Conservation (phyloP, 2,888 invertebrate genomes). For the Phalera bucephala region DNA sequence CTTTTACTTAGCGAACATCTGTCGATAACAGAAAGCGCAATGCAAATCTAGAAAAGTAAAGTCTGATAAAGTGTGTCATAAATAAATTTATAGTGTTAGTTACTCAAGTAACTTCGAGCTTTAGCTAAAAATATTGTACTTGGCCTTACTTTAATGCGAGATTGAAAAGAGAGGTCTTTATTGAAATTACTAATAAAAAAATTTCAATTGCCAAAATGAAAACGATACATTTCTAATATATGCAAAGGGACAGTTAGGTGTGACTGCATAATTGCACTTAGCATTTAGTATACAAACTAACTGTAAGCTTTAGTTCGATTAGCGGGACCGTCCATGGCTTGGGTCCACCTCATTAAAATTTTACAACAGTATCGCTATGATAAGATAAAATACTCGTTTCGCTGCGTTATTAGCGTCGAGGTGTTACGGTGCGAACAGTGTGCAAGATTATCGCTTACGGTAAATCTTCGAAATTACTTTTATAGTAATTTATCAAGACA, state of each 20-base stretch:
- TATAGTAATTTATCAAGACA: neutral
- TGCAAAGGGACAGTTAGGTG: conserved; percentile 1
- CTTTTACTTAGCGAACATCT: too few species aligned
- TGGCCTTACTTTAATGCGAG: too few species aligned
- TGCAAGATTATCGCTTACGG: neutral
- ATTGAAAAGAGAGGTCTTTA: too few species aligned
- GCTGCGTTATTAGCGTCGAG: conserved; percentile 30
- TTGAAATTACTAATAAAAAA: too few species aligned
- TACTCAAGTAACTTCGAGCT: too few species aligned
- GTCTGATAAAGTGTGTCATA: too few species aligned
- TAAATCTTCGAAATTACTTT: neutral
- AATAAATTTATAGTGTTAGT: too few species aligned
- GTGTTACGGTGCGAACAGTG: conserved; percentile 34
- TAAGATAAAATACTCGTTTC: conserved; percentile 45
- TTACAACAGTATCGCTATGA: conserved; percentile 55
- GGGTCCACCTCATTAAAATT: conserved; percentile 65
- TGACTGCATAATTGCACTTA: conserved; percentile 28
- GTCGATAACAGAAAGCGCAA: too few species aligned
- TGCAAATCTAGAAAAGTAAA: too few species aligned
- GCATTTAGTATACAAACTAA: conserved; percentile 51
- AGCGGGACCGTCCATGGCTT: conserved; percentile 48
- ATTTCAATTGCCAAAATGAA: too few species aligned
- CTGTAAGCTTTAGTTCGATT: conserved; percentile 57
- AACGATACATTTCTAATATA: neutral
- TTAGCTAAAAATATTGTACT: too few species aligned